A percentile compares a stretch with the other conserved stretches of the same genome.
Evolutionary conservation across 2,797 vertebrate species (phyloP).

Genomic region (Neostethus bicornis): DNA sequence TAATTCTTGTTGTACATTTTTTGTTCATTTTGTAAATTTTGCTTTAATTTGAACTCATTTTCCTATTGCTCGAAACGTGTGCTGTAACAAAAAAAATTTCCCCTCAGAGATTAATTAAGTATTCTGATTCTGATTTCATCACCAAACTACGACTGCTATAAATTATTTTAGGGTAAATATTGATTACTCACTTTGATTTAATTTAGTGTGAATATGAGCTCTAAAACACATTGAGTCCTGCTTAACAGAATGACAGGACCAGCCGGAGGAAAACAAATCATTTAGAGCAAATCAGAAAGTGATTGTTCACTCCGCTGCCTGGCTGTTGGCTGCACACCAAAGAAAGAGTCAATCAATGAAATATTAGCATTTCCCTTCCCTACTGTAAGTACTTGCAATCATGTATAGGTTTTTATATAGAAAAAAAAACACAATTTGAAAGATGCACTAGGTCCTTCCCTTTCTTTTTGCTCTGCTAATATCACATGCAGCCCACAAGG

Average conservation of each 20-base stretch:
- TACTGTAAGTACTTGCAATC: conserved; percentile 20
- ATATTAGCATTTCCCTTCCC: conserved; percentile 66
- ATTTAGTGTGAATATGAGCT: conserved; percentile 2
- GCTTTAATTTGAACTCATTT: too few species aligned
- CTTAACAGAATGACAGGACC: conserved; percentile 4
- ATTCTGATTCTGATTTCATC: too few species aligned
- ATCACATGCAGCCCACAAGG: conserved; percentile 47
- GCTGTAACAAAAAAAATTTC: too few species aligned
- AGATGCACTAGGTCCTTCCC: conserved; percentile 43
- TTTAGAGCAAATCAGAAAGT: conserved; percentile 58
- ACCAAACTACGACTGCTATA: too few species aligned
- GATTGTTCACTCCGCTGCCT: conserved; percentile 41
- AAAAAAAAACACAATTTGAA: neutral
- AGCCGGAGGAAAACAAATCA: conserved; percentile 41
- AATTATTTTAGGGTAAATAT: neutral
- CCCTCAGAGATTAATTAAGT: too few species aligned
- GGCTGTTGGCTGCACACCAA: conserved; percentile 51
- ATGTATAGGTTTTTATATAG: neutral
- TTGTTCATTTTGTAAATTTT: too few species aligned
- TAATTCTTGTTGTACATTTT: too few species aligned
- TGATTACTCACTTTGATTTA: neutral
- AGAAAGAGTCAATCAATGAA: conserved; percentile 68
- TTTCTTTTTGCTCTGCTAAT: conserved; percentile 47
- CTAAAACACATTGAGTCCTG: conserved; percentile 1
- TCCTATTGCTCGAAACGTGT: too few species aligned